phyloP scores from a whole-genome alignment of 64 coral and sea anemone species.

The Astreopora myriophthalma region DNA sequence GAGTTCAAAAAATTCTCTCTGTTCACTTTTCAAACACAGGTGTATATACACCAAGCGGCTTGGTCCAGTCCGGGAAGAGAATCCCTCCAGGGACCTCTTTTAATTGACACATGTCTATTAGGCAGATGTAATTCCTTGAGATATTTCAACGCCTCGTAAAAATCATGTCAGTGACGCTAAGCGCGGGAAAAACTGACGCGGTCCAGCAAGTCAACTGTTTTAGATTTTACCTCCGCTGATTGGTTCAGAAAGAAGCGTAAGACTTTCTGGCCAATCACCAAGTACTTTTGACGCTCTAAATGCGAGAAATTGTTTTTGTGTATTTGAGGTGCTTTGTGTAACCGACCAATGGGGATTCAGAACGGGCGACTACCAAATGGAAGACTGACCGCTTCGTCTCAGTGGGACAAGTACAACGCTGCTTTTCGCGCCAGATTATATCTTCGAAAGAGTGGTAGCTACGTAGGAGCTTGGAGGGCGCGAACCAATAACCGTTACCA shows the following conservation, averaged over 20 bases:
- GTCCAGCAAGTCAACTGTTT: no score
- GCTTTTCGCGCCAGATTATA: conserved; percentile 72
- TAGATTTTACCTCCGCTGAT: no score
- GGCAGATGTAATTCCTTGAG: no score
- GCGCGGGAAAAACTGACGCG: no score
- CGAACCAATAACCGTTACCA: conserved; percentile 82
- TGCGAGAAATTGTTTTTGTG: not conserved
- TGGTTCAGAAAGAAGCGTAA: no score
- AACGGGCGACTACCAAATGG: conserved; percentile 61
- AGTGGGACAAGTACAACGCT: conserved; percentile 60
- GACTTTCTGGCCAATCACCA: no score
- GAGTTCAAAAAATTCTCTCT: not conserved
- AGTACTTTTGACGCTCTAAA: no score
- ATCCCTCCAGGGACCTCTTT: not conserved
- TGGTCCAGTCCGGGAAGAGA: not conserved
- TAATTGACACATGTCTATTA: no score
- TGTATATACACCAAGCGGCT: no score
- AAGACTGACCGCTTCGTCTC: conserved; percentile 79
- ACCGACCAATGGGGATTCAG: conserved; percentile 72
- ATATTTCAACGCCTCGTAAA: no score
- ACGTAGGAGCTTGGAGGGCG: conserved; percentile 69
- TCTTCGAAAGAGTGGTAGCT: conserved; percentile 30
- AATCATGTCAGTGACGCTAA: no score
- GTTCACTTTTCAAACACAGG: not conserved
- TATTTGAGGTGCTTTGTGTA: conserved; percentile 30